Evolutionary conservation across 2,113 vertebrate species (phyloP).

Genomic region (Oncorhynchus keta): DNA sequence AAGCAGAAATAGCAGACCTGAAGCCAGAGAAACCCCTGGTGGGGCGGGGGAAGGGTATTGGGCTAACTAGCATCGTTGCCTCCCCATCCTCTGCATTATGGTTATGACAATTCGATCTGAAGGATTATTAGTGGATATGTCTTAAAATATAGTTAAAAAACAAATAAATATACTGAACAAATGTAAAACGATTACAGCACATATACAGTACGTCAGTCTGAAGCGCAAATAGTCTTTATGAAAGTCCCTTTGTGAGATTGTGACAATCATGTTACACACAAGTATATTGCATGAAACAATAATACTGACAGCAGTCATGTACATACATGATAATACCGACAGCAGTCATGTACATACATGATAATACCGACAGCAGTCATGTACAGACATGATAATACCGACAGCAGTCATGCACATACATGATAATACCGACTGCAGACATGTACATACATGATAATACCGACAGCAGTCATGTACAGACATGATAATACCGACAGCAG

Average conservation of each 20-base stretch:
- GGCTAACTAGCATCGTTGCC: neutral
- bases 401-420: no score
- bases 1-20: neutral
- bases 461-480: no score
- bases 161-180: neutral
- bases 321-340: neutral
- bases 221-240: no score
- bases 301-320: constrained; percentile 2
- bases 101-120: neutral
- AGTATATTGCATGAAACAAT: neutral
- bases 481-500: no score
- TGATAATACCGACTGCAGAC: neutral
- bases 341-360: neutral
- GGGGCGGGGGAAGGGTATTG: neutral
- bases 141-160: neutral
- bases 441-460: neutral
- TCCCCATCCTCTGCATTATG: neutral
- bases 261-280: neutral
- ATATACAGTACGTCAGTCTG: no score
- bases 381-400: neutral
- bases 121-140: neutral
- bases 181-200: neutral
- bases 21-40: neutral
- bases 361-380: neutral
- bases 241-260: neutral